These are phyloP conservation scores for Pseudomyrmex pallidus DNA, from an alignment of 1,140 invertebrate genomes.

Conservation along the genomic window DNA sequence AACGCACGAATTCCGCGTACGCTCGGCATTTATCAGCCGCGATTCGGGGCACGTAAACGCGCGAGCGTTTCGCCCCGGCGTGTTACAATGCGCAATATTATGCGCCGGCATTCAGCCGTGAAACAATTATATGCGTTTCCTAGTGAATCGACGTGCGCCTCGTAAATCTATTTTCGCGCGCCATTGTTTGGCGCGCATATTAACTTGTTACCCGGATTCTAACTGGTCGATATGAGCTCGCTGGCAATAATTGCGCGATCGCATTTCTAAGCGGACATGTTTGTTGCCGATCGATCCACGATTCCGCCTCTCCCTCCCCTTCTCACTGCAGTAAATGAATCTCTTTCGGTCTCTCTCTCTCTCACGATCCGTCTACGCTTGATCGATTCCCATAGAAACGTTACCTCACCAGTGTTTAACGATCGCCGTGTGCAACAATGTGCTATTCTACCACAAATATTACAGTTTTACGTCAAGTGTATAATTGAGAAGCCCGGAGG, in stretches of 20 bases:
- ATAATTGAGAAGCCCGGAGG: constrained; percentile 24
- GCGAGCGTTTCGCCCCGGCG: constrained; percentile 43
- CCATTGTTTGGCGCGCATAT: constrained; percentile 71
- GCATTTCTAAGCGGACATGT: constrained; percentile 54
- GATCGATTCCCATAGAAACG: constrained; percentile 49
- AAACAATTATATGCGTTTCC: constrained; percentile 75
- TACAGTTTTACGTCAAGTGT: constrained; percentile 47
- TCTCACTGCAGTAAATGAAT: constrained; percentile 8
- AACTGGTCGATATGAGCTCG: constrained; percentile 58
- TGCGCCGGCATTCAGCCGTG: constrained; percentile 70
- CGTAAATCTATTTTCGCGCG: constrained; percentile 73
- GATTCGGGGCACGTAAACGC: constrained; percentile 72
- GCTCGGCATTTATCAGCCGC: constrained; percentile 71
- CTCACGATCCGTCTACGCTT: constrained; percentile 47
- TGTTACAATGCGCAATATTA: constrained; percentile 70
- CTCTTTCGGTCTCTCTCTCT: neutral
- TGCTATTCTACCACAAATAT: constrained; percentile 41
- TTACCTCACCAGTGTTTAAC: constrained; percentile 48
- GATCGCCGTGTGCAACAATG: constrained; percentile 41
- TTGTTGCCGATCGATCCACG: constrained; percentile 47
- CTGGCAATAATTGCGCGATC: constrained; percentile 60
- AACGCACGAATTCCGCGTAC: constrained; percentile 62
- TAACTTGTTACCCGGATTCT: constrained; percentile 71
- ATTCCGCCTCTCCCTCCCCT: neutral
- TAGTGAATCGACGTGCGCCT: constrained; percentile 61